phyloP scores from a whole-genome alignment of 2,113 vertebrate species.

The Myotis brandtii region DNA sequence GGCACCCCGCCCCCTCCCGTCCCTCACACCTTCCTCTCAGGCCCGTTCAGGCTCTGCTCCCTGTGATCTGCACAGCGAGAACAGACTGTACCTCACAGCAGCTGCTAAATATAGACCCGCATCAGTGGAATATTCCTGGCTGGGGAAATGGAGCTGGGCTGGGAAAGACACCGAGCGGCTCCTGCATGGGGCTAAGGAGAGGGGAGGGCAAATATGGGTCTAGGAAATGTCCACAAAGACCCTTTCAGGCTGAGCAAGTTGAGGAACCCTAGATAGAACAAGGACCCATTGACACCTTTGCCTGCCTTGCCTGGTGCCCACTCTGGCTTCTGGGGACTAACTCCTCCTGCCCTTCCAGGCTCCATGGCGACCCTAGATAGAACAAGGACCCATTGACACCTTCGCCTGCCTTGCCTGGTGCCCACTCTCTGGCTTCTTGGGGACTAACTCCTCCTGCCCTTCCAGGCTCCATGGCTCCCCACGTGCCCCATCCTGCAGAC shows the following conservation, averaged over 20 bases:
- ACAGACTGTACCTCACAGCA: slow-evolving; percentile 79
- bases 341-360: not conserved
- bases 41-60: slow-evolving; percentile 72
- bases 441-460: not conserved
- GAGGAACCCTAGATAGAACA: not conserved
- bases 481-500: not conserved
- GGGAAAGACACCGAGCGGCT: slow-evolving; percentile 55
- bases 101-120: slow-evolving; percentile 80
- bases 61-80: slow-evolving; percentile 78
- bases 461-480: not conserved
- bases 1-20: slow-evolving; percentile 20
- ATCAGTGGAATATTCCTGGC: slow-evolving; percentile 75
- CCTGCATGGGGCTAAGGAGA: not conserved
- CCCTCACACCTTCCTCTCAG: slow-evolving; percentile 79
- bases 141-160: slow-evolving; percentile 68
- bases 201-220: not conserved
- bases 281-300: not conserved
- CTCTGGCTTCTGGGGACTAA: not conserved
- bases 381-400: not conserved
- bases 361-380: not conserved
- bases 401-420: not conserved
- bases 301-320: not conserved
- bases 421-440: not conserved
- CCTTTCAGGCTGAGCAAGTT: not conserved
- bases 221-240: not conserved